Evolutionary conservation across 2,888 invertebrate species (phyloP).

Genomic region (Carterocephalus palaemon): DNA sequence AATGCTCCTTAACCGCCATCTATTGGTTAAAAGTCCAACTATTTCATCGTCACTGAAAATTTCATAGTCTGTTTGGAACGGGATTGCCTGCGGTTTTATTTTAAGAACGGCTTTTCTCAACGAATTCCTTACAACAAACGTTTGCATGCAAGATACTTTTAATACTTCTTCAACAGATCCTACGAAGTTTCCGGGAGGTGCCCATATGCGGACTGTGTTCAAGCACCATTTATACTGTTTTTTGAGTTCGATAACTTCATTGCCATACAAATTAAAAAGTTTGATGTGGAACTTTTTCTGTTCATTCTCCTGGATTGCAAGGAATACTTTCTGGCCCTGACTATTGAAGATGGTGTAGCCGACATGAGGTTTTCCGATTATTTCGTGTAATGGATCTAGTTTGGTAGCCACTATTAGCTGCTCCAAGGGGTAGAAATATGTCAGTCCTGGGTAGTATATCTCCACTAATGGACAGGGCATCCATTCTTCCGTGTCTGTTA

Average conservation of each 20-base stretch:
- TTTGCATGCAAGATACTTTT: neutral
- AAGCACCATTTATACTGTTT: constrained; percentile 36
- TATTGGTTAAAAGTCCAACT: constrained; percentile 42
- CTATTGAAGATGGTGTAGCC: constrained; percentile 55
- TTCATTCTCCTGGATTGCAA: constrained; percentile 42
- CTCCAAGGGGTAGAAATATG: constrained; percentile 45
- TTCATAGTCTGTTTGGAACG: constrained; percentile 35
- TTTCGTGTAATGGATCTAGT: constrained; percentile 44
- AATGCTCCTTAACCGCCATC: constrained; percentile 32
- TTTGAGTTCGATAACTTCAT: constrained; percentile 51
- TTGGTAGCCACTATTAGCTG: constrained; percentile 45
- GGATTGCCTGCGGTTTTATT: constrained; percentile 3
- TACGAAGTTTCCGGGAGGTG: constrained; percentile 51
- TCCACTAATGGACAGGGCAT: constrained; percentile 52
- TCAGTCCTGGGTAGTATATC: constrained; percentile 46
- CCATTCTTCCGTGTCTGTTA: constrained; percentile 39
- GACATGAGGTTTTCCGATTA: constrained; percentile 40
- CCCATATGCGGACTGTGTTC: constrained; percentile 44
- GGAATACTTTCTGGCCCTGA: constrained; percentile 51
- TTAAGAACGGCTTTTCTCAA: constrained; percentile 1
- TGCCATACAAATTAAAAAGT: constrained; percentile 56
- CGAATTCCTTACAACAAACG: constrained; percentile 10
- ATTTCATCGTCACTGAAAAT: constrained; percentile 32
- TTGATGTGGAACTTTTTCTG: constrained; percentile 41
- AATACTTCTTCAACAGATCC: constrained; percentile 42